Percentiles rank a stretch among this genome's conserved stretches.
These are phyloP conservation scores for Scelioninae gen. 2 DNA, from an alignment of 2,888 invertebrate genomes.

Conservation along the genomic window DNA sequence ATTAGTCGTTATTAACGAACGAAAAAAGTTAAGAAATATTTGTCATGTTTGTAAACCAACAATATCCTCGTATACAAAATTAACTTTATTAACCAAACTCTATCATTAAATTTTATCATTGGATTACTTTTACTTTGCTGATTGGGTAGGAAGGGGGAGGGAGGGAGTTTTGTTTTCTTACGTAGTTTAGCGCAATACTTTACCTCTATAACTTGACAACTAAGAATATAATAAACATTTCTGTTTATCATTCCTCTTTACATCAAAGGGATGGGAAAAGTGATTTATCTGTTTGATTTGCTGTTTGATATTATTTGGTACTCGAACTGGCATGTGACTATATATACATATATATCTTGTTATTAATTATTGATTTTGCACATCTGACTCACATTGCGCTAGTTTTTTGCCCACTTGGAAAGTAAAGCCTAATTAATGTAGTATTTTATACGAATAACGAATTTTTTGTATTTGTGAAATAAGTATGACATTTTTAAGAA, in stretches of 20 bases:
- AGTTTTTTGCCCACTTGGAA: conserved; percentile 70
- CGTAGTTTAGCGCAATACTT: conserved; percentile 22
- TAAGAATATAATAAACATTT: conserved; percentile 7
- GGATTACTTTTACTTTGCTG: conserved; percentile 8
- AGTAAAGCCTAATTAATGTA: conserved; percentile 66
- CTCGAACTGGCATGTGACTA: conserved; percentile 38
- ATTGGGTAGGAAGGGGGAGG: background rate
- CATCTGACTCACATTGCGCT: conserved; percentile 68
- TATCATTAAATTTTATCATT: conserved; percentile 39
- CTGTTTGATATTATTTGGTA: conserved; percentile 26
- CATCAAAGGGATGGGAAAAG: background rate
- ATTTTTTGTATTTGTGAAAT: background rate
- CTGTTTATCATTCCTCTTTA: conserved; percentile 17
- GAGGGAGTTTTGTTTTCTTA: conserved; percentile 2
- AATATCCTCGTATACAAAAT: conserved; percentile 14
- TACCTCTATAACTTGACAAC: conserved; percentile 6
- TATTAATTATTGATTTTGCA: conserved; percentile 49
- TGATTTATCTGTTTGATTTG: conserved; percentile 17
- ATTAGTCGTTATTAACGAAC: too few relatives aligned
- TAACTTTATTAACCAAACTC: conserved; percentile 31
- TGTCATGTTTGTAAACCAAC: conserved; percentile 3
- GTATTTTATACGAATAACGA: conserved; percentile 19
- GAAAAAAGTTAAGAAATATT: too few relatives aligned
- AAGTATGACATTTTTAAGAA: conserved; percentile 1
- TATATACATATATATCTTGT: conserved; percentile 20